Base-by-base conservation (phyloP, 1,140 invertebrate genomes). In the Ceratosolen fusciceps region DNA sequence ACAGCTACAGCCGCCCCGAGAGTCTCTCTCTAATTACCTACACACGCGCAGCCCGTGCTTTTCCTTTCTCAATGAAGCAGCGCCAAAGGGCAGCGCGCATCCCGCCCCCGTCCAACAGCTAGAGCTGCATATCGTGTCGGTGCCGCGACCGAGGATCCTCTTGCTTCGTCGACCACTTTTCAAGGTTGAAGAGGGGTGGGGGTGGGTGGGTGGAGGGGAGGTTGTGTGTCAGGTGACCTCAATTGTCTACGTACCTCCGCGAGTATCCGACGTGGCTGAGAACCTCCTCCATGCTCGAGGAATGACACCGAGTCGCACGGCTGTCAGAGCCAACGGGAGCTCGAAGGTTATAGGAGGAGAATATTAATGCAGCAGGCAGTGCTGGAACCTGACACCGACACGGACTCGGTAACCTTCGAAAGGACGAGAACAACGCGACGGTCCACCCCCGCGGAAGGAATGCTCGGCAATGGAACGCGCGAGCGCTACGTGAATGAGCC, bases 381-480 rank as follows among this genome's bases (percentile, higher is more conserved):
- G n/a, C n/a, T n/a, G n/a, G n/a, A n/a, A n/a, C n/a, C n/a, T n/a
- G n/a, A n/a, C n/a, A n/a, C n/a, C 56, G 24, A 49, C 19, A 19
- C 47, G 47, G 47, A 49, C 47, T 49, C 19, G 47, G 19, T 9
- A 9, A 9, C 39, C 1, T n/a, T 39, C 71, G 21, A 31, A 52
- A 19, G 67, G 2, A 60, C 70, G 71, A 37, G 8, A 56, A 56
- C 52, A 31, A 26, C 71, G n/a, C 49, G 52, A 12, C 37, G 7
- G 70, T 79, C 77, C 77, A 79, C 70, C 77, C 77, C 77, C 70
- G 70, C 70, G 77, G 68, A 79, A 79, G 77, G 77, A 73, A 49
- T 70, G 58, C 43, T 34, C 70, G 49, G 77, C 70, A 79, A 79
- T 79, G 77, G 77, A 49, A 43, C 56, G 74, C 74, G 58, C 67